Evolutionary conservation across 2,888 invertebrate species (phyloP), one percentile per base, ranked within the genome.

Genomic region (Polyploca ridens): DNA sequence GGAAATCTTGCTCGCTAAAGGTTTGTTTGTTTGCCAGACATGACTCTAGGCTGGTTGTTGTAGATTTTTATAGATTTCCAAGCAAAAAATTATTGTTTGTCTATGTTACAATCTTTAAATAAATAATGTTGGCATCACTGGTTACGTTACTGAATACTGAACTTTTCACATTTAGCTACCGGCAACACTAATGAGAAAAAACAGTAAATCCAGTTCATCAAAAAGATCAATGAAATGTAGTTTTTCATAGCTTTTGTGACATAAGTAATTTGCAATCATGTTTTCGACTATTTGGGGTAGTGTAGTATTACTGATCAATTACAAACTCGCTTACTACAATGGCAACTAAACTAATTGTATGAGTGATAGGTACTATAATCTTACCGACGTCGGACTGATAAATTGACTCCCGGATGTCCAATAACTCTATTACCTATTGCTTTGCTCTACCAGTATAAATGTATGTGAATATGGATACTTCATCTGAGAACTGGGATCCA

Each of bases 401-500:
- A n/a, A 75, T 74, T 68, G 62, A 65, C 62, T 64, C 67, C 16
- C 58, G 61, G 58, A 59, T 69, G 54, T 58, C 8, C 33, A 54
- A 54, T 54, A 54, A 54, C 3, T 7, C 10, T 54, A 41, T 41
- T 19, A 63, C 60, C 44, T 63, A 38, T 54, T 65, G 6, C 49
- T 62, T 66, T 65, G 46, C 64, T 64, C 64, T 54, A 54, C 49
- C 58, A 69, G 66, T 66, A 64, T 66, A 69, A 62, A 72, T 74
- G 69, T 74, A 79, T 79, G 78, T 81, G 74, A 85, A 81, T 68
- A 90, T 91, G 90, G 91, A 91, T 70, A 79, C 85, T 66, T 70
- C 88, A 54, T 74, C 87, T 68, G 91, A 91, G 71, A 90, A 86
- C 73, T 93, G 93, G 93, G 93, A 93, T 70, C 93, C 93, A 80